These are phyloP conservation scores for Ypsolopha sequella DNA, from an alignment of 2,888 invertebrate genomes.

Conservation along the genomic window DNA sequence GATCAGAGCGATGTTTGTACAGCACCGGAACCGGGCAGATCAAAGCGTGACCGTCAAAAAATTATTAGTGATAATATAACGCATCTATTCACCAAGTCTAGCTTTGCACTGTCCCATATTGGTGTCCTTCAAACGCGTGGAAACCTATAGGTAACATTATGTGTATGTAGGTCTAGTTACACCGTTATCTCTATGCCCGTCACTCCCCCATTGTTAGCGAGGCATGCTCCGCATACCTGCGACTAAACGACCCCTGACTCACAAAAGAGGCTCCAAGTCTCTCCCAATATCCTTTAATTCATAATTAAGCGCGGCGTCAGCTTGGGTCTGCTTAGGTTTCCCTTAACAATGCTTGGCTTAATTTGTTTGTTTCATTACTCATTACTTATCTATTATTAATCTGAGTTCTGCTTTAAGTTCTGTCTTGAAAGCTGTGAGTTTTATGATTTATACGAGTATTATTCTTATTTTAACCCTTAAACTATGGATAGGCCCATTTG, in stretches of 20 bases:
- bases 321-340: not conserved
- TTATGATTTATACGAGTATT: too few species aligned
- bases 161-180: not conserved
- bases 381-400: too few species aligned
- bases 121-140: not conserved
- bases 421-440: not conserved
- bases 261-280: not conserved
- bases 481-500: too few species aligned
- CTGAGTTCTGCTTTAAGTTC: too few species aligned
- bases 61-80: not conserved
- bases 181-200: conserved; percentile 4
- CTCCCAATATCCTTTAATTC: conserved; percentile 1
- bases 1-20: too few species aligned
- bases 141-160: conserved; percentile 8
- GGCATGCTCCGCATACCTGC: not conserved
- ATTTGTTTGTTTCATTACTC: too few species aligned
- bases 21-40: too few species aligned
- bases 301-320: not conserved
- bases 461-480: too few species aligned
- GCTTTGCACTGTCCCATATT: not conserved
- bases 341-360: not conserved
- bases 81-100: not conserved
- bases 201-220: not conserved
- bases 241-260: not conserved
- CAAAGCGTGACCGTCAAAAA: not conserved